Evolutionary conservation across 2,797 vertebrate genomes (phyloP).

Genomic region (Spondyliosoma cantharus): DNA sequence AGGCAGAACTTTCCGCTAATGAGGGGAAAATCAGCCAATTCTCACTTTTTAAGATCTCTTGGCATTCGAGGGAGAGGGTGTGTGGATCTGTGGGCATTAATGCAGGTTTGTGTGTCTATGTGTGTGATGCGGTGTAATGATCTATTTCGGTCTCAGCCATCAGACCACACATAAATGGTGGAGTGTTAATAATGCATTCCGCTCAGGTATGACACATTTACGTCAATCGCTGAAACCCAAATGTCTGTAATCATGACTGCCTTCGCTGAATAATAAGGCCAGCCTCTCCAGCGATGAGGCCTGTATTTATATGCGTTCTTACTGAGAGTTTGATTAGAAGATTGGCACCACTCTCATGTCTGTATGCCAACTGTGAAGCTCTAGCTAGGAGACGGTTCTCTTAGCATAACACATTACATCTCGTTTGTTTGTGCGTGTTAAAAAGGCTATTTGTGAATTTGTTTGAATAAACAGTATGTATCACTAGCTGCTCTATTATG

Average conservation of each 20-base stretch:
- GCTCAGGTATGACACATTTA: constrained; percentile 1
- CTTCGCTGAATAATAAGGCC: background rate
- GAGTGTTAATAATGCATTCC: background rate
- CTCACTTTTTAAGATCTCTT: constrained; percentile 33
- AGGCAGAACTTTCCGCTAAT: constrained; percentile 41
- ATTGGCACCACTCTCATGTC: background rate
- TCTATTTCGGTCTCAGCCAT: constrained; percentile 1
- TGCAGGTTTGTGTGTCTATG: constrained; percentile 29
- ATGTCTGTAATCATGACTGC: background rate
- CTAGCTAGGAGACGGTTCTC: background rate
- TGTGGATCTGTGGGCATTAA: constrained; percentile 21
- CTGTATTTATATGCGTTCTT: background rate
- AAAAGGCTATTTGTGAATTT: too few relatives aligned
- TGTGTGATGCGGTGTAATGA: constrained; percentile 1
- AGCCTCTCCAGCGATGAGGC: too few relatives aligned
- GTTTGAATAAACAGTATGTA: too few relatives aligned
- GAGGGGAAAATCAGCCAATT: constrained; percentile 29
- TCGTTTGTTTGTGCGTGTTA: too few relatives aligned
- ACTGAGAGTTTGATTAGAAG: background rate
- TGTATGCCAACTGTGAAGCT: background rate
- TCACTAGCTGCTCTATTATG: too few relatives aligned
- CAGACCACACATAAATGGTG: background rate
- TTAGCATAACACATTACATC: background rate
- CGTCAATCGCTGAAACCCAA: background rate
- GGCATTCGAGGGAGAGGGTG: constrained; percentile 15